Conservation (phyloP, 2,797 vertebrate species). For the Gallinago stenura region DNA sequence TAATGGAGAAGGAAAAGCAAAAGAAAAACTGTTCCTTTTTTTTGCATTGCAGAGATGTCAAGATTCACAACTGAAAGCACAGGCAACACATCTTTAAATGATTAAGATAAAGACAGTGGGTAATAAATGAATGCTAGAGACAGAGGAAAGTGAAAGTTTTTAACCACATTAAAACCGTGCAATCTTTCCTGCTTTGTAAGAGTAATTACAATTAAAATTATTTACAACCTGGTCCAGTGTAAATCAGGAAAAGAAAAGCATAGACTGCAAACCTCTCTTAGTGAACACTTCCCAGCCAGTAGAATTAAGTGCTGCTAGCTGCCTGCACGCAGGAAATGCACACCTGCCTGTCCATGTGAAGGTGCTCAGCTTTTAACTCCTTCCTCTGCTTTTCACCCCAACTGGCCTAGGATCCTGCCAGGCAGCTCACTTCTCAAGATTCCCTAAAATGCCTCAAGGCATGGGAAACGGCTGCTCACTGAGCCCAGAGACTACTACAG, state of each 20-base stretch:
- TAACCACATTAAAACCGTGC: neutral
- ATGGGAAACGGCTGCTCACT: neutral
- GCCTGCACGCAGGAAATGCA: neutral
- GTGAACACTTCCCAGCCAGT: neutral
- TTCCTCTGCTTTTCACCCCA: neutral
- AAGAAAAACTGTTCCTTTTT: neutral
- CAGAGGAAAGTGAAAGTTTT: conserved; percentile 24
- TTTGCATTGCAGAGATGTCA: conserved; percentile 1
- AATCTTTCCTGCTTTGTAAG: neutral
- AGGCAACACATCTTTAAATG: conserved; percentile 35
- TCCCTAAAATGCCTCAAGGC: neutral
- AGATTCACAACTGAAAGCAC: conserved; percentile 27
- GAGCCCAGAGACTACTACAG: neutral
- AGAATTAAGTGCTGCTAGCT: neutral
- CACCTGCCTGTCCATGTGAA: neutral
- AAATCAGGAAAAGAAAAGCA: conserved; percentile 16
- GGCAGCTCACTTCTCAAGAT: neutral
- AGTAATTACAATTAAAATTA: neutral
- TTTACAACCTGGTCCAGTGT: neutral
- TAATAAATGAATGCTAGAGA: conserved; percentile 20
- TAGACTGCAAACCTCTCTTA: neutral
- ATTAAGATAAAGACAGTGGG: conserved; percentile 52
- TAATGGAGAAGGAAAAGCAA: neutral
- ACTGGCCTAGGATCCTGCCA: neutral
- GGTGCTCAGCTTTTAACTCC: neutral